Evolutionary conservation across 1,140 invertebrate species (phyloP).

Genomic region (Eumaeus atala): DNA sequence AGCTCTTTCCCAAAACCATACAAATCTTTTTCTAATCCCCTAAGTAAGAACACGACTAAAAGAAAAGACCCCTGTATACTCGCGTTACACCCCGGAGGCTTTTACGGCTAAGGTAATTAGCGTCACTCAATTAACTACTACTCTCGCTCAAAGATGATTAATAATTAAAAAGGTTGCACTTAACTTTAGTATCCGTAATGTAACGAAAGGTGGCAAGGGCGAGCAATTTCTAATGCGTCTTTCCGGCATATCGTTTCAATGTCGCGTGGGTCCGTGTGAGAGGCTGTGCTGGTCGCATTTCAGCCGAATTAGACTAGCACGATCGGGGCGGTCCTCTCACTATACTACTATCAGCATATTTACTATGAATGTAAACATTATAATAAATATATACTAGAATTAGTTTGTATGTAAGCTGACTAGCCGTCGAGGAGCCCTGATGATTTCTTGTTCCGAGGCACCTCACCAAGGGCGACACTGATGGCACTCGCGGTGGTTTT

Average conservation of each 20-base stretch:
- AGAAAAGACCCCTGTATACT: constrained; percentile 47
- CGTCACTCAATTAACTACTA: constrained; percentile 71
- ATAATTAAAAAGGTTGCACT: constrained; percentile 71
- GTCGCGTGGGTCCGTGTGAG: too few relatives aligned
- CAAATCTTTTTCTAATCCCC: constrained; percentile 13
- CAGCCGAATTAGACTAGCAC: too few relatives aligned
- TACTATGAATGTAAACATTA: too few relatives aligned
- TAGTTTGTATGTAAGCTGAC: too few relatives aligned
- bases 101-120: constrained; percentile 67
- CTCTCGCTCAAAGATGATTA: constrained; percentile 52
- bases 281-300: too few relatives aligned
- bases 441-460: too few relatives aligned
- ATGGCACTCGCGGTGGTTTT: too few relatives aligned
- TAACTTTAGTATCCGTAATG: constrained; percentile 27
- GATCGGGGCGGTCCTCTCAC: too few relatives aligned
- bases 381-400: too few relatives aligned
- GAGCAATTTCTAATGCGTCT: background rate
- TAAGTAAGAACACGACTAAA: constrained; percentile 23
- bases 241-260: background rate
- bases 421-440: too few relatives aligned
- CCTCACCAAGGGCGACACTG: too few relatives aligned
- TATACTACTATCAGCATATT: too few relatives aligned
- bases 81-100: constrained; percentile 51
- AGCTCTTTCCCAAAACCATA: background rate
- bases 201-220: background rate